Evolutionary conservation across 2,797 vertebrate species (phyloP).

Genomic region (Pteropus rufus): DNA sequence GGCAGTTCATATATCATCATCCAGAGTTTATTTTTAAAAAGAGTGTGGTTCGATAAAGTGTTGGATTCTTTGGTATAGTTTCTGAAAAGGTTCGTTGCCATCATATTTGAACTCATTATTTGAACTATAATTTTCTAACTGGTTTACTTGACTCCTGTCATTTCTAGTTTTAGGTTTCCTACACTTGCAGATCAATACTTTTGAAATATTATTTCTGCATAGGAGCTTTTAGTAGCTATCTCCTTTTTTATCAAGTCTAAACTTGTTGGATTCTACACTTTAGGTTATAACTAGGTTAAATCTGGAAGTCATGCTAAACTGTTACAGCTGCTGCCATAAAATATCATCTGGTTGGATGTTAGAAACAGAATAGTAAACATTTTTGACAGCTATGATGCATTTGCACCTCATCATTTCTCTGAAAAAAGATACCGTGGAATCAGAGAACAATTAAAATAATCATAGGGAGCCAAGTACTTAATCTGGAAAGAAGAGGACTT

Average conservation of each 20-base stretch:
- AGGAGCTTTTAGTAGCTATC: not conserved
- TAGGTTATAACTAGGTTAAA: not conserved
- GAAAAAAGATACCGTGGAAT: not conserved
- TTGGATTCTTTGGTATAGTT: constrained; percentile 4
- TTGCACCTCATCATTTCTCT: not conserved
- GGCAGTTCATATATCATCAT: constrained; percentile 38
- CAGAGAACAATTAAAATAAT: constrained; percentile 29
- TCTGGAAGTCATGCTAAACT: not conserved
- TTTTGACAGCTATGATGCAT: constrained; percentile 19
- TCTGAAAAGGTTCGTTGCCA: constrained; percentile 23
- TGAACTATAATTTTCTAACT: constrained; percentile 21
- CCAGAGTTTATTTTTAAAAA: constrained; percentile 38
- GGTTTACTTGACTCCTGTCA: not conserved
- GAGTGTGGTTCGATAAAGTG: constrained; percentile 30
- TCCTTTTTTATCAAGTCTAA: not conserved
- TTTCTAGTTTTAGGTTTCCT: not conserved
- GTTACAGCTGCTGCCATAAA: not conserved
- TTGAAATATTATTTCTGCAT: not conserved
- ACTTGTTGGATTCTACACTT: not conserved
- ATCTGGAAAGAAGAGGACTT: not conserved
- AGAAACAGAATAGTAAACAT: not conserved
- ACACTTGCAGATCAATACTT: not conserved
- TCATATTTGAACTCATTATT: not conserved
- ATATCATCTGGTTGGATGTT: not conserved
- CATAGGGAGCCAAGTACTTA: not conserved